phyloP scores from a whole-genome alignment of 2,113 vertebrate genomes.

The Cromileptes altivelis region DNA sequence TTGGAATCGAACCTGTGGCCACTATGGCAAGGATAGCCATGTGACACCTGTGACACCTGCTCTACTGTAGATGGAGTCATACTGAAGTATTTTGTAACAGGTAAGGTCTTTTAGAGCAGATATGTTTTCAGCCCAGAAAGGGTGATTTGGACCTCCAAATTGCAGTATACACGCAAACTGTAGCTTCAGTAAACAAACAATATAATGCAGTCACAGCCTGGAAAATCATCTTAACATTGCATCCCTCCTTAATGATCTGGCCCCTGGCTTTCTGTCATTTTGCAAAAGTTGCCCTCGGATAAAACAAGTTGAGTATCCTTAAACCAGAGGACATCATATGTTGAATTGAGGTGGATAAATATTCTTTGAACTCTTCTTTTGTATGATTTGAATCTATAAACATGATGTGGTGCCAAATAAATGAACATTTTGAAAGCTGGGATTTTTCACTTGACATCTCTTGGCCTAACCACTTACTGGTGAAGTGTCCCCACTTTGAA shows the following conservation, averaged over 20 bases:
- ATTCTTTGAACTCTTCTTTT: not conserved
- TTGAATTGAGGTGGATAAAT: not conserved
- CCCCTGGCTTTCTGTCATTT: too few relatives aligned
- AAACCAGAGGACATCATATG: not conserved
- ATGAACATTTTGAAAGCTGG: not conserved
- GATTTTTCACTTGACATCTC: not conserved
- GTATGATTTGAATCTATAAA: not conserved
- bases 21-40: too few relatives aligned
- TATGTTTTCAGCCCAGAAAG: too few relatives aligned
- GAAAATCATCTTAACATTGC: not conserved
- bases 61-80: not conserved
- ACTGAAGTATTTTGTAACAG: not conserved
- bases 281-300: too few relatives aligned
- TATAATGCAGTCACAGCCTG: not conserved
- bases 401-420: not conserved
- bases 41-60: too few relatives aligned
- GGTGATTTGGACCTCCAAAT: not conserved
- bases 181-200: not conserved
- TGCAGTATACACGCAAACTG: not conserved
- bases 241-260: too few relatives aligned
- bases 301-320: not conserved
- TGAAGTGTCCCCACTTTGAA: constrained; percentile 1
- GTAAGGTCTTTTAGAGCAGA: too few relatives aligned
- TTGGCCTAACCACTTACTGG: not conserved
- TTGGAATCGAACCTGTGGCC: too few relatives aligned